Evolutionary conservation across 2,797 vertebrate species (phyloP).

Genomic region (Sebastes steindachneri): DNA sequence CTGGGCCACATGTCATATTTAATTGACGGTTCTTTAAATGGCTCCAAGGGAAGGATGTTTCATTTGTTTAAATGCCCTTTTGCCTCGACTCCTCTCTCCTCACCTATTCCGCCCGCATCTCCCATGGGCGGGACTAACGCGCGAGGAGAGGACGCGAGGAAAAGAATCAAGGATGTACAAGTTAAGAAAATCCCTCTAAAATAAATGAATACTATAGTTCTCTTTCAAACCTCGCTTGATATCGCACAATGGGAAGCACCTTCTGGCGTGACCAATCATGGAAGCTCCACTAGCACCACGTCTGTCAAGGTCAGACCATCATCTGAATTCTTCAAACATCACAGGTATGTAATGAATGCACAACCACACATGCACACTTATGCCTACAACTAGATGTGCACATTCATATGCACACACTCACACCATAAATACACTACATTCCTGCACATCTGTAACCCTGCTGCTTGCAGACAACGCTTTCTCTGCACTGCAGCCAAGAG

Average conservation of each 20-base stretch:
- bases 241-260: neutral
- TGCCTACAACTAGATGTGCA: neutral
- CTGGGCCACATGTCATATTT: too few relatives aligned
- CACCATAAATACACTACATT: conserved; percentile 34
- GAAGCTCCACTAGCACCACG: neutral
- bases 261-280: neutral
- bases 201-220: neutral
- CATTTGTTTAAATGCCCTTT: neutral
- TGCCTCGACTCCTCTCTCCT: neutral
- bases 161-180: accelerated
- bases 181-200: neutral
- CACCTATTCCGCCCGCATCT: neutral
- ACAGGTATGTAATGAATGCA: conserved; percentile 36
- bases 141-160: neutral
- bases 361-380: neutral
- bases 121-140: neutral
- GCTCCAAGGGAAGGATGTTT: neutral
- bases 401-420: neutral
- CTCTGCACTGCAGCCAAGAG: conserved; percentile 25
- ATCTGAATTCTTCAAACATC: conserved; percentile 9
- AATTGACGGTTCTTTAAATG: neutral
- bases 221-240: neutral
- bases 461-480: conserved; percentile 33
- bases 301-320: neutral
- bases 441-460: conserved; percentile 65